Base-by-base conservation (phyloP, 2,797 vertebrate genomes). In the Tenualosa thibaudeaui region DNA sequence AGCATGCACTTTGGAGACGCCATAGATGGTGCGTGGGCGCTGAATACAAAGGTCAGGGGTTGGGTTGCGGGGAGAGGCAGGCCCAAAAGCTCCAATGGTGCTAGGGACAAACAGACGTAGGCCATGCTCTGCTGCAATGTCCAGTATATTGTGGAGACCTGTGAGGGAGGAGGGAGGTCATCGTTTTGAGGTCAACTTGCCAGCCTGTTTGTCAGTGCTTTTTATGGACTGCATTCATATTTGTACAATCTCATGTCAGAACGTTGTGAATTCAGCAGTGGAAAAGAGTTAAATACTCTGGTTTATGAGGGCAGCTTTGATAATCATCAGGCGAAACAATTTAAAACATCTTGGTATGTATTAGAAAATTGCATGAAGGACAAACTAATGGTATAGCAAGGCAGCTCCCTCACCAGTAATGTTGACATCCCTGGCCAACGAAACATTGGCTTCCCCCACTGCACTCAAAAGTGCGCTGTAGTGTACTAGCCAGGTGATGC, bases 21-120 rank as follows among this genome's bases (percentile, higher is more conserved):
- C 98, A 0, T 99, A 99, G 93, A 99, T 99, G 7, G 98, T 99
- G 81, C 97, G 96, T 13, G 98, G 98, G 85, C 98, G 96, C 94
- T 99, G 98, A 78, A 98, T 91, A 83, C 98, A 99, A 58, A 99
- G 92, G 86, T 99, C 98, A 0, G 98, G 98, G 0, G 98, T 96
- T 0, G 97, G 98, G 91, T 99, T 96, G 83, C 97, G 96, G 19
- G 98, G 98, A 0, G 98, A 99, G 12, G 96, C 97, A 51, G 97
- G 97, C 3, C 98, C 98, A 7, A 99, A 99, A 56, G 98, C 98
- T 0, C 98, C 98, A 0, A 99, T 99, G 1, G 98, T 99, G 94
- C 98, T 99, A 40, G 98, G 98, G 85, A 99, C 97, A 62, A 99
- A 99, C 3, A 99, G 94, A 2, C 97, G 95, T 86, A 99, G 85